Percentiles rank a stretch among this genome's conserved stretches.
Conservation (phyloP, 2,888 invertebrate species). For the Nemotelus nigrinus region DNA sequence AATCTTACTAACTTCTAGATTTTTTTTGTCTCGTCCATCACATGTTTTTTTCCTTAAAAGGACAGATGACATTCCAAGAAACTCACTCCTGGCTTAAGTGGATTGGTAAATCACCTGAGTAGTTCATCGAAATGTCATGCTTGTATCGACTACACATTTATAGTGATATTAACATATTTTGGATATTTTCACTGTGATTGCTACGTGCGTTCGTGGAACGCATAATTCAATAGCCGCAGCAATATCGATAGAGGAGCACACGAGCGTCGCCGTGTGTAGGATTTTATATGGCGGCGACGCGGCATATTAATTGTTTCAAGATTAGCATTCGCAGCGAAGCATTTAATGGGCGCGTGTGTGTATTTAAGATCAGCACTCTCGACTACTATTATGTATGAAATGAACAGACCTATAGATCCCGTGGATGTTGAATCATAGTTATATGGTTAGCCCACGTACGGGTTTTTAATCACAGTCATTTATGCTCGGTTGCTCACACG, state of each 20-base stretch:
- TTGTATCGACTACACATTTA: no score
- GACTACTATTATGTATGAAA: no score
- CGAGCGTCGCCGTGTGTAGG: slow-evolving; percentile 14
- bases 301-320: slow-evolving; percentile 25
- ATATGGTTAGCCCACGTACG: slow-evolving; percentile 34
- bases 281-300: background rate
- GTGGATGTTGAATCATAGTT: slow-evolving; percentile 22
- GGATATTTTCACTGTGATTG: background rate
- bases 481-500: slow-evolving; percentile 7
- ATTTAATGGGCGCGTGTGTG: slow-evolving; percentile 25
- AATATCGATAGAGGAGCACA: background rate
- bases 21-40: no score
- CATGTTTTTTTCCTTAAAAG: no score
- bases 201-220: slow-evolving; percentile 17
- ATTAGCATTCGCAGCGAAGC: background rate
- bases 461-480: slow-evolving; percentile 3
- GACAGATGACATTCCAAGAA: no score
- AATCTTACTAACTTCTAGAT: no score
- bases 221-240: background rate
- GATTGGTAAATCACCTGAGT: no score
- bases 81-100: no score
- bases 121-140: no score
- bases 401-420: no score
- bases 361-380: no score
- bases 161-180: slow-evolving; percentile 7